A percentile compares a stretch with the other conserved stretches of the same genome.
These are phyloP conservation scores for Acanthosoma haemorrhoidale DNA, from an alignment of 2,888 invertebrate species.

Conservation along the genomic window DNA sequence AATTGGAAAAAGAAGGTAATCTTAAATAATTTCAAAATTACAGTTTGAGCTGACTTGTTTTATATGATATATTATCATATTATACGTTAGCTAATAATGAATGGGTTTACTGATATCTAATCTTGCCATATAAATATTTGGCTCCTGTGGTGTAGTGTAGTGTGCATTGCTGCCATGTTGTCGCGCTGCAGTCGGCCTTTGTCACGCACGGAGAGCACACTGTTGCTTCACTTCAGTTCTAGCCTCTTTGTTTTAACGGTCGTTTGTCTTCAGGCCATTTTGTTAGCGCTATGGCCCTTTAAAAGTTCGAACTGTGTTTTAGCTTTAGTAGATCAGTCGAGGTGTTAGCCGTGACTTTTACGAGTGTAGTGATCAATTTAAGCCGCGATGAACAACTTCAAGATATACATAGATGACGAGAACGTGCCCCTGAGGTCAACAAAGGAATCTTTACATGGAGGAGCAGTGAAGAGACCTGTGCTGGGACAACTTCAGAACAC, in stretches of 20 bases:
- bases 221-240: neutral
- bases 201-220: neutral
- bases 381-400: constrained; percentile 14
- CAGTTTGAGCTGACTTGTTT: no score
- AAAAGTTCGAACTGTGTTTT: neutral
- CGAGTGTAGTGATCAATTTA: neutral
- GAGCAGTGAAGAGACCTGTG: neutral
- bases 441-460: neutral
- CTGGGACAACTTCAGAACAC: constrained; percentile 17
- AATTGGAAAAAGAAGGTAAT: no score
- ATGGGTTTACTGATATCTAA: no score
- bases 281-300: neutral
- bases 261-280: constrained; percentile 11
- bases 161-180: neutral
- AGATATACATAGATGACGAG: constrained; percentile 17
- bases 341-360: neutral
- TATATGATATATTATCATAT: no score
- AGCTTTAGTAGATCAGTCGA: neutral
- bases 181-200: neutral
- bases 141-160: no score
- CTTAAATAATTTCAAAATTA: no score
- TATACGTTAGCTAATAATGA: no score
- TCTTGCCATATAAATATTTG: no score
- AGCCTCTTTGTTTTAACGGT: constrained; percentile 3
- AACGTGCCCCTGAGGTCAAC: neutral